Conservation (phyloP, 2,797 vertebrate species). For the Etheostoma nigrum region DNA sequence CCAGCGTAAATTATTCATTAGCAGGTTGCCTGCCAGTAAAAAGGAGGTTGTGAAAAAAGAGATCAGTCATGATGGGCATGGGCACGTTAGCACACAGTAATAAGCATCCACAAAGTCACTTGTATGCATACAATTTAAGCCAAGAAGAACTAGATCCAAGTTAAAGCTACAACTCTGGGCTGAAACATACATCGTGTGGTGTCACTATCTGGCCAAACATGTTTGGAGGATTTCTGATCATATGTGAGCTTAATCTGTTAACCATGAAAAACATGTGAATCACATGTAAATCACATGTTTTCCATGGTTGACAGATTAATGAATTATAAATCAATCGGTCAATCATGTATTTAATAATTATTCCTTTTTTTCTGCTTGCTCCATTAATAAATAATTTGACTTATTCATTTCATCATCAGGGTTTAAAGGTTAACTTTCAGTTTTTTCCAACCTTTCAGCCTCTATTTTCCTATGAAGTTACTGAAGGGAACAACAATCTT, state of each 20-base stretch:
- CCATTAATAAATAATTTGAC: constrained; percentile 20
- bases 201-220: not conserved
- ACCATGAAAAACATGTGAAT: no score
- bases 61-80: constrained; percentile 65
- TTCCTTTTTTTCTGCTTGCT: not conserved
- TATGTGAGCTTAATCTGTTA: not conserved
- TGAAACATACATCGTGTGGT: not conserved
- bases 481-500: no score
- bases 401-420: constrained; percentile 18
- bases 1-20: constrained; percentile 82
- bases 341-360: constrained; percentile 10
- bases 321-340: constrained; percentile 37
- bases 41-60: constrained; percentile 64
- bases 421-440: not conserved
- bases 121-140: not conserved
- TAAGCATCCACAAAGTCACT: constrained; percentile 52
- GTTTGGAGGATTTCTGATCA: constrained; percentile 2
- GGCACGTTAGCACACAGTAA: constrained; percentile 48
- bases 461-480: no score
- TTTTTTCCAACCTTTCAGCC: no score
- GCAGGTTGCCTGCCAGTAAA: constrained; percentile 71
- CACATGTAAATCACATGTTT: constrained; percentile 2
- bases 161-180: constrained; percentile 3
- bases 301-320: not conserved
- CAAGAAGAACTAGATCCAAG: constrained; percentile 6